A percentile compares a stretch with the other conserved stretches of the same genome.
Conservation (phyloP, 2,113 vertebrate genomes). For the Rousettus leschenaultii region DNA sequence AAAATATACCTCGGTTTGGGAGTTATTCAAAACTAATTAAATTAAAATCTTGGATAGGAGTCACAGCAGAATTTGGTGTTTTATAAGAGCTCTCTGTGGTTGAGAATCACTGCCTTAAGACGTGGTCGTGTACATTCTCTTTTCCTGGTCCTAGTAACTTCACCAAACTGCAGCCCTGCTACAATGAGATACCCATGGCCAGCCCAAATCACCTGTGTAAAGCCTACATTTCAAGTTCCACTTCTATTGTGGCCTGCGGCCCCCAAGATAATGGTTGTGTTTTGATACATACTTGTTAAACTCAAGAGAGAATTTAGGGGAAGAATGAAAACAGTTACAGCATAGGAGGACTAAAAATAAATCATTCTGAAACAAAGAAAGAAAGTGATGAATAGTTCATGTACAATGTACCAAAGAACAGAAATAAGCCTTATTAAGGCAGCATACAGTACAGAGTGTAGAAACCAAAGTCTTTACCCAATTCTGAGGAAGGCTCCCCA, state of each 20-base stretch:
- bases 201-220: neutral
- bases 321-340: neutral
- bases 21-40: neutral
- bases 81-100: neutral
- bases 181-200: accelerated
- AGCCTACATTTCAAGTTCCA: neutral
- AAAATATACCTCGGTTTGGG: neutral
- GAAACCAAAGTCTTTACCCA: neutral
- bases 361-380: neutral
- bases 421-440: neutral
- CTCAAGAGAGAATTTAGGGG: neutral
- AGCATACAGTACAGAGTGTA: neutral
- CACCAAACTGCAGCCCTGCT: neutral
- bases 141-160: neutral
- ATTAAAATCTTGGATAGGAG: neutral
- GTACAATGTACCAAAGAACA: neutral
- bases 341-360: neutral
- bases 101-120: neutral
- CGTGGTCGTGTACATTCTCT: neutral
- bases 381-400: neutral
- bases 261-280: neutral
- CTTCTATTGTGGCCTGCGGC: too few relatives aligned
- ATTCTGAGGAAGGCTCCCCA: neutral
- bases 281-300: neutral
- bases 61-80: neutral